Conservation (phyloP, 37 sponge, comb jelly and placozoan genomes). For the Eunapius fragilis region DNA sequence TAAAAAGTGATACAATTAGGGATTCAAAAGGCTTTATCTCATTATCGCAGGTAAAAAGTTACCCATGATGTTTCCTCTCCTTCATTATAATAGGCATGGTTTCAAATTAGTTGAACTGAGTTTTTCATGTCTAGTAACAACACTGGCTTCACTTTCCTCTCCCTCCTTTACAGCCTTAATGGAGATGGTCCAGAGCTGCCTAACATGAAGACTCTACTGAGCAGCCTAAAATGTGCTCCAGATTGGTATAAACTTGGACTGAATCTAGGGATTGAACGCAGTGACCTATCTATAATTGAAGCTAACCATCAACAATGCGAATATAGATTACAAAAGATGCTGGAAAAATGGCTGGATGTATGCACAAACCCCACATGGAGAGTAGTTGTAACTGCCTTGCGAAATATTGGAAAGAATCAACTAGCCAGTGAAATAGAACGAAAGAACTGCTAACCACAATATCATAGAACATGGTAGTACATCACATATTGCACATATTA, state of each 20-base stretch:
- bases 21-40: too few species aligned
- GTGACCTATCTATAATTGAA: not conserved
- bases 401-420: not conserved
- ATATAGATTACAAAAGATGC: not conserved
- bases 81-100: too few species aligned
- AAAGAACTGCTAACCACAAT: not conserved
- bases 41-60: too few species aligned
- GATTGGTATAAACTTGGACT: not conserved
- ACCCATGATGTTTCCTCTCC: too few species aligned
- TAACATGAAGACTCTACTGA: constrained; percentile 1
- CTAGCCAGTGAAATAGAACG: not conserved
- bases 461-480: too few species aligned
- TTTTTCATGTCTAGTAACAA: too few species aligned
- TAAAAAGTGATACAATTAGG: too few species aligned
- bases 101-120: not conserved
- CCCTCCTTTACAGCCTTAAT: not conserved
- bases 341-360: not conserved
- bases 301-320: not conserved
- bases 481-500: too few species aligned
- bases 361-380: not conserved
- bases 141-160: not conserved
- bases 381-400: not conserved
- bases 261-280: not conserved
- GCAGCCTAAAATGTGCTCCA: not conserved
- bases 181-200: not conserved